These are phyloP conservation scores for Lithodes maja DNA, from an alignment of 2,888 invertebrate species.

Conservation along the genomic window DNA sequence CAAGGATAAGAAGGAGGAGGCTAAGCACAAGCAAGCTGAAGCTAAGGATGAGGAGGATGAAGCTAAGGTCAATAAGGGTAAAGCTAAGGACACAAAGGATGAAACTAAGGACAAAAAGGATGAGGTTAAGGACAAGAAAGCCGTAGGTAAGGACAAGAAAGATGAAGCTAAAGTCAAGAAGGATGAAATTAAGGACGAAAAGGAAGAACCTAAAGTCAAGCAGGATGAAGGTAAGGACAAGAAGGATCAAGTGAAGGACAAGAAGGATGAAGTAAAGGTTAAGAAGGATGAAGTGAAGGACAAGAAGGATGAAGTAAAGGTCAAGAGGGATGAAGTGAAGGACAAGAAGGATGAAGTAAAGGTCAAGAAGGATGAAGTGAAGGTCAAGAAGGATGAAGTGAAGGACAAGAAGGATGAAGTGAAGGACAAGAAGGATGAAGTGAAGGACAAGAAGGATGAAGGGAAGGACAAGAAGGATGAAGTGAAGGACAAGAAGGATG, in stretches of 20 bases:
- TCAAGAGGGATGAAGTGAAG: background rate
- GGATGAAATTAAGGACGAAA: slow-evolving; percentile 67
- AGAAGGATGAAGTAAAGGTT: background rate
- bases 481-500: background rate
- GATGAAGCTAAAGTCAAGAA: background rate
- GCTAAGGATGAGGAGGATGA: background rate
- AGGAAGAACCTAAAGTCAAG: slow-evolving; percentile 68
- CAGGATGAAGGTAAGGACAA: background rate
- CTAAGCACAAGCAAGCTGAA: background rate
- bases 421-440: too few relatives aligned
- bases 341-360: background rate
- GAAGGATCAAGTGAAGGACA: background rate
- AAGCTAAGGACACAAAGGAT: background rate
- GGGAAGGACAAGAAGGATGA: background rate
- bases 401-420: background rate
- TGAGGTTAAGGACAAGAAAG: background rate
- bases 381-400: background rate
- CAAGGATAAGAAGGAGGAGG: background rate
- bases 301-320: background rate
- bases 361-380: background rate
- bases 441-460: background rate
- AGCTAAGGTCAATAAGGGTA: background rate
- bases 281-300: slow-evolving; percentile 4
- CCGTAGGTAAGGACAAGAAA: background rate
- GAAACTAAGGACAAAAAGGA: background rate